Percentiles rank a stretch among this genome's conserved stretches.
These are phyloP conservation scores for Euleptes europaea DNA, from an alignment of 2,113 vertebrate genomes.

Conservation along the genomic window DNA sequence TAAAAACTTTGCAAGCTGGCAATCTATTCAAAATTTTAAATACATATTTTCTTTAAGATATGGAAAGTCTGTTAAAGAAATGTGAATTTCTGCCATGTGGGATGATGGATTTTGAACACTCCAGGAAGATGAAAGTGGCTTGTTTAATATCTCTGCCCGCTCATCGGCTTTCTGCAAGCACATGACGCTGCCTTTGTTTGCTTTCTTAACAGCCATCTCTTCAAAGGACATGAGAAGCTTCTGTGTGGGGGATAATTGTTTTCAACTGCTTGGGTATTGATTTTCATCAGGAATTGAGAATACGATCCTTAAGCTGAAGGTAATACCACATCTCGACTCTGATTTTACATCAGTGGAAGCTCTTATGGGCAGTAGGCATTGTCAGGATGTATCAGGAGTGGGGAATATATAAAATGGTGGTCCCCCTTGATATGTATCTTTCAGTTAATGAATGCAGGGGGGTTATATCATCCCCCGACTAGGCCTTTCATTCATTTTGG, in stretches of 20 bases:
- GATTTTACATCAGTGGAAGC: too few species aligned
- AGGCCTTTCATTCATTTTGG: too few species aligned
- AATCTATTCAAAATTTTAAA: constrained; percentile 55
- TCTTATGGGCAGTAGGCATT: too few species aligned
- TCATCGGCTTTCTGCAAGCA: constrained; percentile 38
- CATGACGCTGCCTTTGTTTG: constrained; percentile 67
- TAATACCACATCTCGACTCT: not conserved
- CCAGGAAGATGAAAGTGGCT: constrained; percentile 63
- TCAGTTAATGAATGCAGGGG: too few species aligned
- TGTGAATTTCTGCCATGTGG: constrained; percentile 49
- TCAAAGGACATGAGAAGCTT: constrained; percentile 56
- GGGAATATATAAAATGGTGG: too few species aligned
- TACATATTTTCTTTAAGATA: constrained; percentile 42
- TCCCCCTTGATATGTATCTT: too few species aligned
- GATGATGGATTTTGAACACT: constrained; percentile 64
- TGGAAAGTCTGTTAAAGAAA: constrained; percentile 45
- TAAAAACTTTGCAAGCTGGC: constrained; percentile 23
- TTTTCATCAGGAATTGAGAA: constrained; percentile 45
- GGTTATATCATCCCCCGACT: too few species aligned
- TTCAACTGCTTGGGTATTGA: constrained; percentile 57
- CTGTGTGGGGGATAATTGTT: constrained; percentile 58
- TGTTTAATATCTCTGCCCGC: constrained; percentile 63
- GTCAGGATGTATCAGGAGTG: too few species aligned
- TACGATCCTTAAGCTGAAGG: constrained; percentile 7
- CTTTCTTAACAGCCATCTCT: constrained; percentile 65